These are phyloP conservation scores for Colius striatus DNA, from an alignment of 2,113 vertebrate genomes.

Conservation along the genomic window DNA sequence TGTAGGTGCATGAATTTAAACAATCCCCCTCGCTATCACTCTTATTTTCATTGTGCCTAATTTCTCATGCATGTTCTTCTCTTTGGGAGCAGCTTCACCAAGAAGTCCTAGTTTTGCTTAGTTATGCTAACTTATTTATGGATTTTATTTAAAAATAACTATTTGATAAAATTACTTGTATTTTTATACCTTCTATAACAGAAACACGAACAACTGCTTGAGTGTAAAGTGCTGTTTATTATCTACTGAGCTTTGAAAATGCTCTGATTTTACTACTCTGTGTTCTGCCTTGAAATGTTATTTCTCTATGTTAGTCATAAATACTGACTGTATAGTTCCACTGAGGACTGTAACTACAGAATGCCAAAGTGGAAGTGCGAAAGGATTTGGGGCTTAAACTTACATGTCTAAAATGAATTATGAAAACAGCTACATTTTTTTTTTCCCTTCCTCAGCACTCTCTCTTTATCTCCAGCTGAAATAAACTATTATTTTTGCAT, in stretches of 20 bases:
- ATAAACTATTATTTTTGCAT: neutral
- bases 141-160: too few species aligned
- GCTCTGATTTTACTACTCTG: neutral
- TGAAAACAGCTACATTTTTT: neutral
- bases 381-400: neutral
- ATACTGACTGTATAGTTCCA: neutral
- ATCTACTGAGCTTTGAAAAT: slow-evolving; percentile 22
- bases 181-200: too few species aligned
- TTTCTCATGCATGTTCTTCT: too few species aligned
- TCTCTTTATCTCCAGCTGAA: neutral
- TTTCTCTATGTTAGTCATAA: neutral
- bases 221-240: neutral
- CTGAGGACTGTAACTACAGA: neutral
- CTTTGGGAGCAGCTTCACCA: too few species aligned
- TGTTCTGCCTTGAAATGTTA: neutral
- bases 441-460: neutral
- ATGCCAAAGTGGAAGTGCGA: neutral
- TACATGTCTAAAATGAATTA: neutral
- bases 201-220: neutral
- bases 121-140: too few species aligned
- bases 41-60: too few species aligned
- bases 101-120: too few species aligned
- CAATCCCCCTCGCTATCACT: too few species aligned
- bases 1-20: too few species aligned
- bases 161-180: too few species aligned